Evolutionary conservation across 2,888 invertebrate species (phyloP), one percentile per base, ranked within the genome.

Genomic region (Habrosyne pyritoides): DNA sequence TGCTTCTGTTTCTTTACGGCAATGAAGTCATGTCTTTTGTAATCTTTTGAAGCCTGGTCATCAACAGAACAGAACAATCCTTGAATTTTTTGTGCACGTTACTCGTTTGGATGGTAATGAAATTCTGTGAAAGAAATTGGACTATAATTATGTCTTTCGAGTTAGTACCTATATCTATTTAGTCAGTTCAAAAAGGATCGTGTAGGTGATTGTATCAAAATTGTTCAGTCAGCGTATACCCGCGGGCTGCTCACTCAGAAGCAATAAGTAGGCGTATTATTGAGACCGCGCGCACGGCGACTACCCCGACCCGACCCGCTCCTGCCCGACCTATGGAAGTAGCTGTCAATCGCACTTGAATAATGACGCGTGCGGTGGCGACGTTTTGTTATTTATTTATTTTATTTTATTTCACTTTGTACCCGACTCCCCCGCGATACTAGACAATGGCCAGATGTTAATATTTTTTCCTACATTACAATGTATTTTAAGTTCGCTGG

Each of bases 261-360:
- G 80, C 81, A 79, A 77, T 89, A 89, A 91, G 88, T 90, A 91
- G 91, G 91, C 91, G 91, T 91, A 91, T 89, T 91, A 87, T 91
- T 89, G 86, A 87, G 78, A 75, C 71, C 66, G 73, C 74, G 71
- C 67, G 67, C 33, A 33, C 28, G 6, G 65, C 58, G 60, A 61
- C 63, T 58, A 66, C 56, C 66, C 67, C 59, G 70, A n/a, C 33
- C n/a, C 33, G 33, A 33, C 33, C 33, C 33, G 33, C 33, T 12
- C 6, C 33, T 33, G 55, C 64, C 66, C 61, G 72, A 58, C 67
- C 79, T 61, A 71, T 87, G 90, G 91, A 91, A 91, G 91, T 91
- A 86, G 82, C 88, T 91, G 91, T 91, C 91, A 91, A 90, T 91
- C 89, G 86, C 71, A 80, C 84, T 83, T 89, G 89, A 91, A 91